Conservation (phyloP, 2,888 invertebrate genomes). For the Pterobdella sp. region DNA sequence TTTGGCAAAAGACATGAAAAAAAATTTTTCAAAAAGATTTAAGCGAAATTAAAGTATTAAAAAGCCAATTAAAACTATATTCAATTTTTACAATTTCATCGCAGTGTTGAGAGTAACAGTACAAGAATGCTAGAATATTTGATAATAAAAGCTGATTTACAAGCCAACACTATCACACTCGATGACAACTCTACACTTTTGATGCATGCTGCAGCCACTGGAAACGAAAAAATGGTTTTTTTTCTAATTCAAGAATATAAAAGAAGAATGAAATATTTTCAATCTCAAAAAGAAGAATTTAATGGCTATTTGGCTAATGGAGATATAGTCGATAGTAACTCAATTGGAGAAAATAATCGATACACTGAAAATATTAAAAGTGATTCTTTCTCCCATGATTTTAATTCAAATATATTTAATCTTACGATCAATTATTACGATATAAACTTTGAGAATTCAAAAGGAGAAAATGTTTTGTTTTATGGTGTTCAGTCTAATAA, state of each 20-base stretch:
- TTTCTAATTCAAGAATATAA: slow-evolving; percentile 30
- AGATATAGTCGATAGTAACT: background rate
- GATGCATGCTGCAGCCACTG: slow-evolving; percentile 39
- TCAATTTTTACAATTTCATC: too few species aligned
- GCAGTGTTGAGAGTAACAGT: slow-evolving; percentile 38
- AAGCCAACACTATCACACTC: slow-evolving; percentile 31
- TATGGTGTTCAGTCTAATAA: slow-evolving; percentile 35
- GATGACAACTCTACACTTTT: slow-evolving; percentile 34
- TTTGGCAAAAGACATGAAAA: too few species aligned
- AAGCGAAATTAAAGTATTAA: too few species aligned
- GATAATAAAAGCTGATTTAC: slow-evolving; percentile 29
- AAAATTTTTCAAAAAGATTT: too few species aligned
- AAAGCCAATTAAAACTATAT: too few species aligned
- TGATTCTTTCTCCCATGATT: background rate
- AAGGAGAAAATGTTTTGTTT: slow-evolving; percentile 39
- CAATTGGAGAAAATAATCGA: background rate
- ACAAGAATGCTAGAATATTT: slow-evolving; percentile 35
- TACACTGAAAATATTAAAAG: background rate
- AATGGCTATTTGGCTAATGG: background rate
- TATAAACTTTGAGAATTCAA: slow-evolving; percentile 35
- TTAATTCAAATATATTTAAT: background rate
- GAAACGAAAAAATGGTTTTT: slow-evolving; percentile 33
- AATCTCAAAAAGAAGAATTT: background rate
- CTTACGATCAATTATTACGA: slow-evolving; percentile 21
- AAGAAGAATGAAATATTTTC: background rate